These are phyloP conservation scores for Epinotia ramella DNA, from an alignment of 2,888 invertebrate species.

Conservation along the genomic window DNA sequence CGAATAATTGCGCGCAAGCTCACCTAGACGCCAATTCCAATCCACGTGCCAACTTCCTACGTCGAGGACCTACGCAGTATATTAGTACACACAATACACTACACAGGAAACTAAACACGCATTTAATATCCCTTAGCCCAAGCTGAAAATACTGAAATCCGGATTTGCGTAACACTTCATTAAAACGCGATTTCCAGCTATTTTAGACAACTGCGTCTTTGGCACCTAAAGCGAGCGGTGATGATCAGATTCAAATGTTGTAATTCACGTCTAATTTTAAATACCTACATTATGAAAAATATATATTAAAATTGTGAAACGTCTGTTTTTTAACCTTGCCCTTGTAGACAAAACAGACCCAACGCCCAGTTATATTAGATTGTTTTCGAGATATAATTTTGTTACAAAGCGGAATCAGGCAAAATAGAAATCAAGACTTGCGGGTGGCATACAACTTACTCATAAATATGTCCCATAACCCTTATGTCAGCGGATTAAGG, in stretches of 20 bases:
- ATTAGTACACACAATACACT: conserved; percentile 27
- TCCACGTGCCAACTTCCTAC: conserved; percentile 73
- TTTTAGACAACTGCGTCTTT: conserved; percentile 77
- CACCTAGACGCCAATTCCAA: conserved; percentile 60
- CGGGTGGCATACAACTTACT: too few species aligned
- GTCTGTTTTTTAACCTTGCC: conserved; percentile 22
- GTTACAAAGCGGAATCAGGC: too few species aligned
- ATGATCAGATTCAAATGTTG: conserved; percentile 56
- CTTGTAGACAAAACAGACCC: conserved; percentile 21
- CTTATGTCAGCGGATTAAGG: too few species aligned
- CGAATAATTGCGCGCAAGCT: conserved; percentile 57
- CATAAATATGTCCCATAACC: too few species aligned
- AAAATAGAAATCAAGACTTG: too few species aligned
- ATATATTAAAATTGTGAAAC: conserved; percentile 35
- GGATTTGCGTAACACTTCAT: conserved; percentile 66
- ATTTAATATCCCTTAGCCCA: conserved; percentile 58
- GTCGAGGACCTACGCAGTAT: conserved; percentile 54
- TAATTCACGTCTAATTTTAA: conserved; percentile 47
- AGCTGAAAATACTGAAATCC: conserved; percentile 61
- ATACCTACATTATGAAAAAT: conserved; percentile 19
- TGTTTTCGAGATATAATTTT: too few species aligned
- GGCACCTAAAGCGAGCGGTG: conserved; percentile 63
- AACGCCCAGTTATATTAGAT: not conserved
- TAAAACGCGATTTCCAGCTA: conserved; percentile 65
- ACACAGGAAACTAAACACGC: conserved; percentile 69